These are phyloP conservation scores for Falco punctatus DNA, from an alignment of 2,113 vertebrate species.

Conservation along the genomic window DNA sequence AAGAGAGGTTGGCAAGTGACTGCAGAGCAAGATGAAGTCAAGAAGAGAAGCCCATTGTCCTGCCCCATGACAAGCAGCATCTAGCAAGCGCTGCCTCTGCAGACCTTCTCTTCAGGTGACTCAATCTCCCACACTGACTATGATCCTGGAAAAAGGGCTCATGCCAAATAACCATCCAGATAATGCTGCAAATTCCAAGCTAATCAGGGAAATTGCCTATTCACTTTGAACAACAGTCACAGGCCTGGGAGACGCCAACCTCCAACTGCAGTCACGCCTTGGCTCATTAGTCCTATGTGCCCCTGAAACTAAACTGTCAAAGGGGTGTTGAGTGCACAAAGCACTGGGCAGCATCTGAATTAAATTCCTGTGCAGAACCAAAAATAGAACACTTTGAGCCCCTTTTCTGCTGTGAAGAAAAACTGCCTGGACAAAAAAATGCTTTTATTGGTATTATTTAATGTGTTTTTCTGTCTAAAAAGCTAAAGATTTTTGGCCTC, in stretches of 20 bases:
- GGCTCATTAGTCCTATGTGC: constrained; percentile 50
- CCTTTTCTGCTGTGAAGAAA: constrained; percentile 31
- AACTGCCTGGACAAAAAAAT: constrained; percentile 37
- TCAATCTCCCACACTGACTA: constrained; percentile 32
- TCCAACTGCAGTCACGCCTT: constrained; percentile 42
- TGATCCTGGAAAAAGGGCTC: constrained; percentile 16
- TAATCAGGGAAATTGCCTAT: constrained; percentile 57
- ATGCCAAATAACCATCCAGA: constrained; percentile 33
- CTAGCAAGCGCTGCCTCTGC: background rate
- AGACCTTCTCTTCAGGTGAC: constrained; percentile 47
- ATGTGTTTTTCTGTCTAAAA: constrained; percentile 66
- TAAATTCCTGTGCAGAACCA: constrained; percentile 44
- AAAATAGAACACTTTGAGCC: constrained; percentile 64
- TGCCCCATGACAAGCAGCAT: background rate
- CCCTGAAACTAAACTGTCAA: constrained; percentile 63
- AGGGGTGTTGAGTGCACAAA: constrained; percentile 35
- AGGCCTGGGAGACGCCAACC: constrained; percentile 51
- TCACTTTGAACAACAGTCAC: constrained; percentile 49
- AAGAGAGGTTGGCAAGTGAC: background rate
- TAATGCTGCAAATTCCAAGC: constrained; percentile 61
- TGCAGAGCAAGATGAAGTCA: background rate
- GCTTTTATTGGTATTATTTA: constrained; percentile 67
- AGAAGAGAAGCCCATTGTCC: background rate
- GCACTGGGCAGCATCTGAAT: constrained; percentile 57
- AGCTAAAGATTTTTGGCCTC: constrained; percentile 73